Percentiles rank a stretch among this genome's conserved stretches.
Conservation (phyloP, 2,888 invertebrate species). For the Hydraecia micacea region DNA sequence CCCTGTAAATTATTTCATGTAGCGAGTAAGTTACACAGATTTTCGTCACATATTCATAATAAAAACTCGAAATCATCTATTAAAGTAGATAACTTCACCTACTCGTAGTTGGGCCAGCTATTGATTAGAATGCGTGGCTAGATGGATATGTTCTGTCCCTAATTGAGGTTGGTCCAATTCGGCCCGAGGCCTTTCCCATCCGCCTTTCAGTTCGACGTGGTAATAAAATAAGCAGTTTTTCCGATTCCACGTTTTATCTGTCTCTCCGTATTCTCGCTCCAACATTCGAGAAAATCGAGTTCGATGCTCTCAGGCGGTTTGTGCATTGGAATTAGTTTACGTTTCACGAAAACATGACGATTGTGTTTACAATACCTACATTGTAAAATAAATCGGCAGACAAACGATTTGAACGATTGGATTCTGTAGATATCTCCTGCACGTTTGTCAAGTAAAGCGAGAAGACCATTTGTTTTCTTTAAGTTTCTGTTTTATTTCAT, state of each 20-base stretch:
- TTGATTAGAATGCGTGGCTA: constrained; percentile 57
- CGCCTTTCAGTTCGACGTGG: constrained; percentile 80
- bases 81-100: constrained; percentile 7
- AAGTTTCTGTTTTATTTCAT: neutral
- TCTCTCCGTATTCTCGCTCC: constrained; percentile 83
- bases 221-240: constrained; percentile 90
- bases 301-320: constrained; percentile 76
- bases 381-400: neutral
- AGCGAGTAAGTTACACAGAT: constrained; percentile 7
- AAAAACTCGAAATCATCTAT: constrained; percentile 6
- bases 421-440: neutral
- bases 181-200: constrained; percentile 79
- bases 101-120: constrained; percentile 37
- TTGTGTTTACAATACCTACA: neutral
- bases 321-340: constrained; percentile 75
- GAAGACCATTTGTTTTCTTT: neutral
- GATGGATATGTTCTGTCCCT: constrained; percentile 67
- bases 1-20: neutral
- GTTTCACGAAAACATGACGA: constrained; percentile 10
- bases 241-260: constrained; percentile 86
- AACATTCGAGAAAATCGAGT: constrained; percentile 80
- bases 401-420: neutral
- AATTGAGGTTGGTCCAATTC: constrained; percentile 81
- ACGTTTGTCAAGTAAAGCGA: neutral
- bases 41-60: constrained; percentile 12